Evolutionary conservation across 1,140 invertebrate genomes (phyloP).

Genomic region (Drosophila micromelanica): DNA sequence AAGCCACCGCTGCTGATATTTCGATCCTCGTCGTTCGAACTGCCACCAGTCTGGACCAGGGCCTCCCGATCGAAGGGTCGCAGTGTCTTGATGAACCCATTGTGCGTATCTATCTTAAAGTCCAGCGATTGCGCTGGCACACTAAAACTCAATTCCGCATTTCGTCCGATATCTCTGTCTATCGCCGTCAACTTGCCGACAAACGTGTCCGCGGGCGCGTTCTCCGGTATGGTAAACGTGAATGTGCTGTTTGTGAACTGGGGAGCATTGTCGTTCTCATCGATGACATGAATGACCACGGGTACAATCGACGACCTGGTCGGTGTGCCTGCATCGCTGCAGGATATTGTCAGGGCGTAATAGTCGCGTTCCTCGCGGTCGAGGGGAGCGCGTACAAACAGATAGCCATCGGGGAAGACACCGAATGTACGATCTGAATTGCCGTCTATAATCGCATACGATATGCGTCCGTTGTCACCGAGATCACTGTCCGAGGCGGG

Average conservation of each 20-base stretch:
- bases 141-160: slow-evolving; percentile 95
- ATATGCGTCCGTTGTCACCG: slow-evolving; percentile 92
- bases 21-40: slow-evolving; percentile 68
- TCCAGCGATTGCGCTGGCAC: slow-evolving; percentile 91
- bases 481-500: slow-evolving; percentile 93
- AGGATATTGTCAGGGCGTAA: slow-evolving; percentile 93
- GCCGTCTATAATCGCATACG: slow-evolving; percentile 92
- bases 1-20: slow-evolving; percentile 55
- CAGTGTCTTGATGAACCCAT: slow-evolving; percentile 95
- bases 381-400: slow-evolving; percentile 92
- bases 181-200: slow-evolving; percentile 94
- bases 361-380: slow-evolving; percentile 96
- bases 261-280: slow-evolving; percentile 98
- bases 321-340: slow-evolving; percentile 91
- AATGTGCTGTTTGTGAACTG: slow-evolving; percentile 94
- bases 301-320: slow-evolving; percentile 92
- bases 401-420: slow-evolving; percentile 94
- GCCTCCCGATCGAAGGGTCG: slow-evolving; percentile 94
- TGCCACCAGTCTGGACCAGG: slow-evolving; percentile 86
- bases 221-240: slow-evolving; percentile 93
- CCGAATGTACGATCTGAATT: slow-evolving; percentile 94
- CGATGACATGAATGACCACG: slow-evolving; percentile 95
- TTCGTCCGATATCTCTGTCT: slow-evolving; percentile 95
- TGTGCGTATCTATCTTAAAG: slow-evolving; percentile 94
- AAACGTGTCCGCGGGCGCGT: slow-evolving; percentile 94